Base-by-base conservation (phyloP, 1,140 invertebrate genomes). In the Trichoplusia ni region DNA sequence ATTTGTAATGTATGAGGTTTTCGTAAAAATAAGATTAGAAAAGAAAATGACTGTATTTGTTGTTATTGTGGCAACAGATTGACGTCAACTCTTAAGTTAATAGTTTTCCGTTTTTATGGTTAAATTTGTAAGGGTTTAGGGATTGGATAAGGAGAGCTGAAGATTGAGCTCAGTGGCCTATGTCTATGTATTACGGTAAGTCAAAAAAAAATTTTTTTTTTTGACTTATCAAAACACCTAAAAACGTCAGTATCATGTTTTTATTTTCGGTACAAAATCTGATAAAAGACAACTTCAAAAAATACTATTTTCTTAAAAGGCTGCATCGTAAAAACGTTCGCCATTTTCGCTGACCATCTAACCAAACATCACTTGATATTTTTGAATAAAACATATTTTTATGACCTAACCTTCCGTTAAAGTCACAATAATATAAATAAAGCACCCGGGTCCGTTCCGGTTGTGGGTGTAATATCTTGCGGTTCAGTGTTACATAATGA, bases 381-480 rank as follows among this genome's bases (percentile, higher is more conserved):
- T 58, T 27, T 14, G n/a, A 27, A 27, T 31, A 58, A 27, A 16
- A 29, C 42, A 42, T 58, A 27, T 58, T 42, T 58, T 44, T 58
- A 31, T 58, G 6, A 16, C 11, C 13, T 23, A 2, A 33, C 25
- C 25, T 58, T 58, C 37, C 54, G 23, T 31, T 44, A 44, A 33
- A 44, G 54, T 31, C 14, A 18, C 14, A 58, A 58, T 58, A 44
- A 58, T 42, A 58, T 58, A 44, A 58, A 58, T 44, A 31, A 58
- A 13, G 18, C 54, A 31, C 25, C 23, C 54, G 31, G 29, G 35
- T 38, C 29, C 16, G 46, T 31, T 49, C 51, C 25, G 54, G 38
- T 42, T 1, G 54, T 58, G 38, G 54, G 54, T 58, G 54, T 42
- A 42, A 58, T 58, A 38, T 31, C 25, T 44, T 31, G 54, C 38